Conservation (phyloP, 2,888 invertebrate species). For the Mamestra brassicae region DNA sequence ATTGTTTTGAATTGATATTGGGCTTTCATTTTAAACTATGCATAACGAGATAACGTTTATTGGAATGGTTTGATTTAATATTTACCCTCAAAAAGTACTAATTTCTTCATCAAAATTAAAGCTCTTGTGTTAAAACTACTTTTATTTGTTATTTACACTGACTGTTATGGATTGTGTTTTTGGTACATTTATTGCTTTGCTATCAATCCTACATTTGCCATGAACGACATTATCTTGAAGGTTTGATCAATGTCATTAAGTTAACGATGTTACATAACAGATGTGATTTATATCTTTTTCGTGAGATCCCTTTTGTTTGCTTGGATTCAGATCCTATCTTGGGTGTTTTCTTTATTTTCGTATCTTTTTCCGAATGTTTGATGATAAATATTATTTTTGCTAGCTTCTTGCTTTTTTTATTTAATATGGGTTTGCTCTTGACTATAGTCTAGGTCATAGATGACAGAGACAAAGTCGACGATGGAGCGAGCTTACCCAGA, state of each 20-base stretch:
- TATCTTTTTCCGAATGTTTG: not conserved
- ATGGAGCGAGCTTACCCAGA: too few species aligned
- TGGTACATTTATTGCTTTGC: constrained; percentile 1
- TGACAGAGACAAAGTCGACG: too few species aligned
- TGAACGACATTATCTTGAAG: constrained; percentile 27
- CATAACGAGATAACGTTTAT: not conserved
- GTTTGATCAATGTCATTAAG: constrained; percentile 40
- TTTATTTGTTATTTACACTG: not conserved
- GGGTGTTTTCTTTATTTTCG: constrained; percentile 5
- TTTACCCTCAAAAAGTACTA: not conserved
- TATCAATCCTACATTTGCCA: constrained; percentile 14
- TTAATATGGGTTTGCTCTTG: too few species aligned
- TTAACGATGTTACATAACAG: constrained; percentile 39
- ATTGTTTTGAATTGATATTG: constrained; percentile 12
- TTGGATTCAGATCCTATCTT: constrained; percentile 7
- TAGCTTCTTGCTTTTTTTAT: not conserved
- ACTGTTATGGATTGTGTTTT: not conserved
- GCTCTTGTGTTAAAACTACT: not conserved
- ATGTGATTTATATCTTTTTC: constrained; percentile 48
- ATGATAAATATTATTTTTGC: not conserved
- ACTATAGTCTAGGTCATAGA: too few species aligned
- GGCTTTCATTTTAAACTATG: not conserved
- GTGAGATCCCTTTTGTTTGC: constrained; percentile 19
- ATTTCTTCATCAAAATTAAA: not conserved
- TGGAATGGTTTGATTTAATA: not conserved